Evolutionary conservation across 2,888 invertebrate genomes (phyloP).

Genomic region (Drepana falcataria): DNA sequence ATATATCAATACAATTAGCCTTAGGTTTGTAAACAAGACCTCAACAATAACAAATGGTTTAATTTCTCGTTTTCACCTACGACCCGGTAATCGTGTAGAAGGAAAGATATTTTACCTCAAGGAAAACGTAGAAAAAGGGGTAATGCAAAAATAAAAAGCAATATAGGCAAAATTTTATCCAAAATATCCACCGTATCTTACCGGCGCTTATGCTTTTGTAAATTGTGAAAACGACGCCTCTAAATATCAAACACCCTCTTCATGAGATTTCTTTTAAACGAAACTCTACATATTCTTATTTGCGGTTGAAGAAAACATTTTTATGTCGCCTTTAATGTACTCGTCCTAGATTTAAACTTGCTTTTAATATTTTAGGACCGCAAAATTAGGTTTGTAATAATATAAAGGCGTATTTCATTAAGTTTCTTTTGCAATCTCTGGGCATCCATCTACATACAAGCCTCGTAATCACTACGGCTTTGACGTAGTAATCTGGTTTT

Average conservation of each 20-base stretch:
- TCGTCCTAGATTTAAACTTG: constrained; percentile 3
- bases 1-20: no score
- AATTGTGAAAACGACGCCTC: constrained; percentile 5
- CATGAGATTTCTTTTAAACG: constrained; percentile 2
- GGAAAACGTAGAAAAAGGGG: background rate
- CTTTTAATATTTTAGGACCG: background rate
- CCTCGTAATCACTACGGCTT: constrained; percentile 15
- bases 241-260: constrained; percentile 4
- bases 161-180: background rate
- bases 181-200: background rate
- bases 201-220: constrained; percentile 4
- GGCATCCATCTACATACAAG: constrained; percentile 13
- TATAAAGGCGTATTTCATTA: constrained; percentile 15
- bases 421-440: constrained; percentile 11
- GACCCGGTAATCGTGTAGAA: no score
- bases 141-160: no score
- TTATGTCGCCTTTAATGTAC: constrained; percentile 5
- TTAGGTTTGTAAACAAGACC: no score
- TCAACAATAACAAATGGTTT: no score
- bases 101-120: background rate
- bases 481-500: constrained; percentile 15
- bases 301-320: background rate
- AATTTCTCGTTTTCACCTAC: no score
- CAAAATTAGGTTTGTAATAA: constrained; percentile 11
- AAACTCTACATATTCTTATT: background rate